phyloP scores from a whole-genome alignment of 2,113 vertebrate species.

The Syngnathus scovelli region DNA sequence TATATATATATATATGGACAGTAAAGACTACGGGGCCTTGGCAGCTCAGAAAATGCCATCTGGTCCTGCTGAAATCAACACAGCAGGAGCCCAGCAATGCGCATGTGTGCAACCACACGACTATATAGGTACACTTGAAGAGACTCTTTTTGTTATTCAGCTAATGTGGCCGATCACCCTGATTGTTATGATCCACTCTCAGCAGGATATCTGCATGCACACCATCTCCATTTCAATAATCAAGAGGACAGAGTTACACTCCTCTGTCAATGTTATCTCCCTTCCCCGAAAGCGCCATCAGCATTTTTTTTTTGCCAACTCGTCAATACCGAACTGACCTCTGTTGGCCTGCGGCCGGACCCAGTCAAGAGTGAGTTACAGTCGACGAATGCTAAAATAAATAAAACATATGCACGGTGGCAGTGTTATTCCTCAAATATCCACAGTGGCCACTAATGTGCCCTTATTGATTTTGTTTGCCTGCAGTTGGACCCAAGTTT shows the following conservation, averaged over 20 bases:
- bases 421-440: neutral
- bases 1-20: constrained; percentile 22
- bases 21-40: constrained; percentile 25
- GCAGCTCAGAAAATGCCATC: constrained; percentile 54
- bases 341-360: constrained; percentile 32
- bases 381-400: neutral
- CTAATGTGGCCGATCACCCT: neutral
- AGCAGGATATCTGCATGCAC: constrained; percentile 24
- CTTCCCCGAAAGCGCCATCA: constrained; percentile 52
- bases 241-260: constrained; percentile 39
- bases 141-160: neutral
- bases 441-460: neutral
- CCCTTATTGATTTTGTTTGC: neutral
- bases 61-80: constrained; percentile 62
- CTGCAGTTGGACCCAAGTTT: neutral
- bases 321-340: constrained; percentile 53
- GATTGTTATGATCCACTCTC: constrained; percentile 15
- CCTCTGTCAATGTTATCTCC: constrained; percentile 54
- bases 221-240: constrained; percentile 56
- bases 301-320: constrained; percentile 51
- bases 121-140: neutral
- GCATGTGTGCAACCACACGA: constrained; percentile 2
- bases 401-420: constrained; percentile 1
- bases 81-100: constrained; percentile 40
- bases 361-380: constrained; percentile 9